Evolutionary conservation across 2,113 vertebrate genomes (phyloP).

Genomic region (Nothoprocta perdicaria): DNA sequence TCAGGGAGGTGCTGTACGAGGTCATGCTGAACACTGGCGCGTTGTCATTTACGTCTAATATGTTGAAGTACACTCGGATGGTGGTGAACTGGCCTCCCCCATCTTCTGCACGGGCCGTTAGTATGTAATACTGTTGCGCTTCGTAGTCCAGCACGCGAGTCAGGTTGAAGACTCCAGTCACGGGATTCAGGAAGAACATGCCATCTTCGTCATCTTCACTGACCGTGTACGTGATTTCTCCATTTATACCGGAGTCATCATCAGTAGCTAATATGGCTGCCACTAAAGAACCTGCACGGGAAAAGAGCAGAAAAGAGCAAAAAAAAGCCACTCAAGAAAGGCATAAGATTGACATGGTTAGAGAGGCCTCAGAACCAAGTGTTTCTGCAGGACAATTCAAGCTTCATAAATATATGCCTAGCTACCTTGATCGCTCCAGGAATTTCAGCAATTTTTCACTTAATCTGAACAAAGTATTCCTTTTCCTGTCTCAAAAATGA

Average conservation of each 20-base stretch:
- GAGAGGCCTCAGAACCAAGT: neutral
- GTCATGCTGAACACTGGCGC: constrained; percentile 82
- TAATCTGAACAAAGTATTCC: too few species aligned
- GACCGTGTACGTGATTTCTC: constrained; percentile 93
- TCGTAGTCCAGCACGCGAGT: constrained; percentile 90
- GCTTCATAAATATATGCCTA: neutral
- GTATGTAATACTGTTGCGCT: constrained; percentile 88
- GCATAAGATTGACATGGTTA: neutral
- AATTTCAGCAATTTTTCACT: neutral
- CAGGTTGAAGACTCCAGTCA: constrained; percentile 96
- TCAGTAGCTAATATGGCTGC: constrained; percentile 94
- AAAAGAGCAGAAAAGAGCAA: neutral
- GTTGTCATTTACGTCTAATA: constrained; percentile 94
- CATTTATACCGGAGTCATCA: constrained; percentile 90
- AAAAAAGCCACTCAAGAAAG: neutral
- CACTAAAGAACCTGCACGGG: constrained; percentile 88
- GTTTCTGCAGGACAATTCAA: neutral
- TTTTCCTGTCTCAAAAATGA: neutral
- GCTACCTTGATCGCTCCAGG: too few species aligned
- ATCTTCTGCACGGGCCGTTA: constrained; percentile 86
- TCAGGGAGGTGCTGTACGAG: constrained; percentile 86
- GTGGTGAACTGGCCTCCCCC: constrained; percentile 88
- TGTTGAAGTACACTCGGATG: constrained; percentile 93
- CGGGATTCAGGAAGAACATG: constrained; percentile 90
- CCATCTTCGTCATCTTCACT: constrained; percentile 91